Evolutionary conservation across 2,113 vertebrate species (phyloP).

Genomic region (Fregata magnificens): DNA sequence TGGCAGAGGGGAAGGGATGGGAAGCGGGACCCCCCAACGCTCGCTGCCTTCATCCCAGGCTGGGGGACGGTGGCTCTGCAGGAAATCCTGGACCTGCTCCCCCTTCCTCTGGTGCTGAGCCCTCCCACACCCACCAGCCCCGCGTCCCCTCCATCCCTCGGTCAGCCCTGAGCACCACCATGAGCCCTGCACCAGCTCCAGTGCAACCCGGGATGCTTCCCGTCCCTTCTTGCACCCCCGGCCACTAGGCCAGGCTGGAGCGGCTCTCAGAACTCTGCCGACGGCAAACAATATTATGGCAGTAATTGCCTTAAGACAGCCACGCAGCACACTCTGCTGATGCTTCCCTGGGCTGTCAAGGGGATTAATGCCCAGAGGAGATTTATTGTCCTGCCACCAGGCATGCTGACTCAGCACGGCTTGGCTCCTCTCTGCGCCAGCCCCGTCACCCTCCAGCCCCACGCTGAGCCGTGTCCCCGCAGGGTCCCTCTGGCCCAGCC

Average conservation of each 20-base stretch:
- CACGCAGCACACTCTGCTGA: accelerated
- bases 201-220: accelerated
- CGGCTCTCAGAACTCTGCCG: accelerated
- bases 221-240: accelerated
- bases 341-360: background rate
- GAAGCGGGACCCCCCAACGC: accelerated
- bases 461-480: accelerated
- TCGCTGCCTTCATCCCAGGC: background rate
- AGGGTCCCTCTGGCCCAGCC: background rate
- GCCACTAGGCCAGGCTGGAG: background rate
- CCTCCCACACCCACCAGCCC: background rate
- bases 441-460: background rate
- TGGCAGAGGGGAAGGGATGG: background rate
- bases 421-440: background rate
- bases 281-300: accelerated
- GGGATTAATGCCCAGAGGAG: constrained; percentile 18
- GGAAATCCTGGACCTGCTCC: background rate
- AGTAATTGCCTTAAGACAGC: background rate
- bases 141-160: accelerated
- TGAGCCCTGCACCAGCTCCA: accelerated
- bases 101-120: background rate
- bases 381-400: background rate
- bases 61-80: accelerated
- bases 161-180: background rate
- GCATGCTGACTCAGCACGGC: background rate